Evolutionary conservation across 2,888 invertebrate species (phyloP), one percentile per base, ranked within the genome.

Genomic region (Nezara viridula): DNA sequence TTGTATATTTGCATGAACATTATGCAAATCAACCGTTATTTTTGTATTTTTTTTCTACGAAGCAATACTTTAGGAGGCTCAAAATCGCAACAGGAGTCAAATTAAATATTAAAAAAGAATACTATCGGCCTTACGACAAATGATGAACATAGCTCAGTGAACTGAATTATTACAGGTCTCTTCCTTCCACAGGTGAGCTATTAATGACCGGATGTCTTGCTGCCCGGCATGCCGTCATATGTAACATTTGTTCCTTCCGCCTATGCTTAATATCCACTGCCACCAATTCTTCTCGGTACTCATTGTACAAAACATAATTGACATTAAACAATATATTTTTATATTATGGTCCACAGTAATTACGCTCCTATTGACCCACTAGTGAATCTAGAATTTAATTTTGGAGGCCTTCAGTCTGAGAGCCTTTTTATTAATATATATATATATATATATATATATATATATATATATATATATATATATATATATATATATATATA

Each of bases 241-340:
- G 16, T 73, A 73, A 73, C 66, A 73, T 73, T 73, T 73, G 66
- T 73, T 73, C 37, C 66, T 73, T 73, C 66, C 37, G 24, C 4
- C 19, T 73, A 32, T 32, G 37, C 32, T 73, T 37, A 32, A 19
- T 7, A 37, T n/a, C 66, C 32, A 32, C 66, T 16, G 32, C 16
- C 32, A 32, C 21, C 19, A 66, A 19, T 32, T 73, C 37, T 73
- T 27, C 27, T 60, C 9, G 55, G 9, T 10, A 55, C 50, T 21
- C 50, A 5, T 21, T 2, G 21, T 50, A 21, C 2, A 7, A 19
- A 5, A 50, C 50, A 7, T 50, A 19, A 5, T 19, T 4, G 21
- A 50, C 50, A 21, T 4, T 49, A 49, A 50, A 21, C 21, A n/a
- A n/a, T n/a, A n/a, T 50, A 5, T 21, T 50, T 50, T 21, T 49